Percentiles rank a stretch among this genome's conserved stretches.
These are phyloP conservation scores for Lasioglossum marginatum DNA, from an alignment of 2,888 invertebrate genomes.

Conservation along the genomic window DNA sequence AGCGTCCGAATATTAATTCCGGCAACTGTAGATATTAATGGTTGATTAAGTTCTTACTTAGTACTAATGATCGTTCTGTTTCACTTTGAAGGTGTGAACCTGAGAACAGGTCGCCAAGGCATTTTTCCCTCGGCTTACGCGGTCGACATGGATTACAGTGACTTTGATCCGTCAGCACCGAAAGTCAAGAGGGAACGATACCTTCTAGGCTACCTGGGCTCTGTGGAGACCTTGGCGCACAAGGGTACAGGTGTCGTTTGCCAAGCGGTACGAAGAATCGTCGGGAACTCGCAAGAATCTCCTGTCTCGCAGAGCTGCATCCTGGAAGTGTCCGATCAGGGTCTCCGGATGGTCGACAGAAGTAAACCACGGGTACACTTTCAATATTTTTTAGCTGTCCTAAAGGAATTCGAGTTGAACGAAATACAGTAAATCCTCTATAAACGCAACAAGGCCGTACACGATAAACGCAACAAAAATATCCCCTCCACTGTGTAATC, in stretches of 20 bases:
- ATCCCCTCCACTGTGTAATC: too few relatives aligned
- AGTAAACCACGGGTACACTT: constrained; percentile 89
- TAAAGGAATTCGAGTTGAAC: not conserved
- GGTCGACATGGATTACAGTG: constrained; percentile 98
- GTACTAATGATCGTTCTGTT: not conserved
- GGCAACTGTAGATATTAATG: too few relatives aligned
- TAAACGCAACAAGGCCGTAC: too few relatives aligned
- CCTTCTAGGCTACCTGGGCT: constrained; percentile 96
- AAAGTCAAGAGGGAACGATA: constrained; percentile 95
- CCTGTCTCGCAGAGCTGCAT: constrained; percentile 94
- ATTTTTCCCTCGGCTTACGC: constrained; percentile 99
- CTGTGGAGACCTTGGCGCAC: constrained; percentile 97
- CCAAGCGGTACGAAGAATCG: constrained; percentile 95
- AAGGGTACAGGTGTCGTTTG: constrained; percentile 98
- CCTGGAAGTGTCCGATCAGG: constrained; percentile 97
- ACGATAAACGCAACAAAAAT: too few relatives aligned
- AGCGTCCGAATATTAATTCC: too few relatives aligned
- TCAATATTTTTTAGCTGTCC: too few relatives aligned
- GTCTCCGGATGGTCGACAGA: constrained; percentile 97
- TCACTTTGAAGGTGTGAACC: constrained; percentile 91
- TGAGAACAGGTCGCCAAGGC: constrained; percentile 96
- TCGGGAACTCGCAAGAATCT: constrained; percentile 88
- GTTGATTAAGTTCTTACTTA: not conserved
- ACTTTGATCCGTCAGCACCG: constrained; percentile 95
- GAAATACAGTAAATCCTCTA: too few relatives aligned